Percentiles rank a stretch among this genome's conserved stretches.
Conservation (phyloP, 1,140 invertebrate genomes). For the Marisa cornuarietis region DNA sequence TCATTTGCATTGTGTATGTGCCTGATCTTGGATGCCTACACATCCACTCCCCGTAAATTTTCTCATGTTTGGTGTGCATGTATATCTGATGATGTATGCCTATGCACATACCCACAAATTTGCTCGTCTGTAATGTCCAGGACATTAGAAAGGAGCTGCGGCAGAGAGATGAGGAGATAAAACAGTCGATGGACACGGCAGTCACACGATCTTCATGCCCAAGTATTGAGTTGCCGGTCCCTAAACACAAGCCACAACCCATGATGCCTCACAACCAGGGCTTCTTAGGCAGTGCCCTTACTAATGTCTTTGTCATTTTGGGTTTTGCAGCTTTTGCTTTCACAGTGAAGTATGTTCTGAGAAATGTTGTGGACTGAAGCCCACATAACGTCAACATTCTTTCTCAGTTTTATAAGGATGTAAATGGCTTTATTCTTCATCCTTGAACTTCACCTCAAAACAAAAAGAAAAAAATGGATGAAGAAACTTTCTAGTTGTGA, state of each 20-base stretch:
- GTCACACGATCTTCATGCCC: background rate
- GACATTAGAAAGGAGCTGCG: constrained; percentile 69
- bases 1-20: too few species aligned
- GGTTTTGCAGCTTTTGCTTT: constrained; percentile 88
- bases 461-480: too few species aligned
- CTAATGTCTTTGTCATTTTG: constrained; percentile 82
- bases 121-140: constrained; percentile 54
- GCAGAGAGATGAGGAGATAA: constrained; percentile 51
- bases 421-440: too few species aligned
- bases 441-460: too few species aligned
- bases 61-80: background rate
- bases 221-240: background rate
- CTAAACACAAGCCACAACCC: constrained; percentile 19
- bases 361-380: constrained; percentile 63
- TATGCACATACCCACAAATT: background rate
- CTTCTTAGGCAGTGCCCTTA: constrained; percentile 77
- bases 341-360: constrained; percentile 84
- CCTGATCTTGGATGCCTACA: background rate
- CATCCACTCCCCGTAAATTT: constrained; percentile 1
- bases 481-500: too few species aligned
- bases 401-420: too few species aligned
- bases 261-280: constrained; percentile 70
- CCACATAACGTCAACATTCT: too few species aligned
- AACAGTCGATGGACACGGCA: constrained; percentile 37
- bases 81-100: background rate